phyloP scores from a whole-genome alignment of 1,140 invertebrate species.

The Linepithema humile region DNA sequence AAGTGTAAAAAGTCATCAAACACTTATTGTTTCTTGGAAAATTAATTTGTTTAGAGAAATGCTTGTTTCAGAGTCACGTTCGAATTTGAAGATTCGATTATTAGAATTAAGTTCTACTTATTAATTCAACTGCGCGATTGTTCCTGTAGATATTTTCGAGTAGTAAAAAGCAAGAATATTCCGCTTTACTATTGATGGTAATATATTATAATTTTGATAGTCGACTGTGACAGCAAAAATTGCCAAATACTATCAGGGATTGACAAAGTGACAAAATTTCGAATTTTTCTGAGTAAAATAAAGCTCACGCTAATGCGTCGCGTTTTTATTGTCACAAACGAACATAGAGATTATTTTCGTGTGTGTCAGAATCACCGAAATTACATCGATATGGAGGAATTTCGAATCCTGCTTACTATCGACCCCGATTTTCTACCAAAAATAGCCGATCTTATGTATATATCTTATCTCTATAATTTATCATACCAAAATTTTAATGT shows the following conservation, averaged over 20 bases:
- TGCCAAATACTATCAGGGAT: neutral
- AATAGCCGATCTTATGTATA: neutral
- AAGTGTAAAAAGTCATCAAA: neutral
- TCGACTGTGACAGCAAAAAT: neutral
- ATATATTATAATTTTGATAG: slow-evolving; percentile 6
- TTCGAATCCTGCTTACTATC: neutral
- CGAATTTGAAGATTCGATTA: slow-evolving; percentile 12
- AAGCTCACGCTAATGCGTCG: neutral
- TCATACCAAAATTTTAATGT: slow-evolving; percentile 14
- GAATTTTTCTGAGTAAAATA: neutral
- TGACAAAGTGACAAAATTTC: neutral
- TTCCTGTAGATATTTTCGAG: neutral
- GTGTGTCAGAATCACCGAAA: neutral
- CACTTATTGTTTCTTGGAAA: neutral
- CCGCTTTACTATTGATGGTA: neutral
- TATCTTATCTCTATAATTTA: slow-evolving; percentile 20
- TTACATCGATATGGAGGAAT: neutral
- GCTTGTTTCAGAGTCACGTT: neutral
- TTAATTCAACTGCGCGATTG: neutral
- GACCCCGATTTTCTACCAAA: slow-evolving; percentile 3
- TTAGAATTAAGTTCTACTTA: slow-evolving; percentile 3
- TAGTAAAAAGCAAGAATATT: neutral
- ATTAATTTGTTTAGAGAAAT: neutral
- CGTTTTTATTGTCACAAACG: neutral
- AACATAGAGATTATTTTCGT: neutral